Base-by-base conservation (phyloP, 2,113 vertebrate genomes). In the Progne subis region DNA sequence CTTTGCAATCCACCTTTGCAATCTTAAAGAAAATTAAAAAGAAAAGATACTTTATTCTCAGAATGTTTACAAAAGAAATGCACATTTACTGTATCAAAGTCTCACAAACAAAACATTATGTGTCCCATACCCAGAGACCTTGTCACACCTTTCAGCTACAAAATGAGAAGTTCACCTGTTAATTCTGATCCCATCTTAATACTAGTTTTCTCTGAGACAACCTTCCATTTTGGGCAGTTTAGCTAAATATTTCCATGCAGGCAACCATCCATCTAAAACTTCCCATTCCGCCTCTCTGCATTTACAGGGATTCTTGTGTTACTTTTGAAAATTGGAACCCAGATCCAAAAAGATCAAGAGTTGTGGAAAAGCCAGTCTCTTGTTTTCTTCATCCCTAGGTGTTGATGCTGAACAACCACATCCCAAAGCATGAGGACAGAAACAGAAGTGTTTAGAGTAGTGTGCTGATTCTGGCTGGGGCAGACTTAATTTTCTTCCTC, bases 1-100 rank as follows among this genome's bases (percentile, higher is more conserved):
- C 99, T 93, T 99, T 99, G 88, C 99, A 99, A 97, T 99, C 99
- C 67, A 99, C 98, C 88, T 98, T 99, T 67, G 99, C 98, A 97
- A 99, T 99, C 99, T 99, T 97, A 85, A 93, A 80, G 37, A 91
- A 90, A 94, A 92, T 52, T n/a, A 20, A 56, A 49, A 72, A 49
- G 28, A 80, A 88, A 83, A 89, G 71, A 47, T 77, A 71, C 63
- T 95, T 96, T 47, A 88, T 80, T 86, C 32, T 53, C 31, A 82
- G 26, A 3, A 41, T 3, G 3, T 69, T 87, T 81, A 70, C 63
- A 83, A 39, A 70, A 67, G 20, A 86, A 85, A 90, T 20, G 21
- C 5, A 18, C 7, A 14, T 52, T 82, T 72, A 61, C 14, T n/a
- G 6, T 26, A 46, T 57, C 53, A 72, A 68, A 85, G 75, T n/a